Percentiles rank a stretch among this genome's conserved stretches.
Evolutionary conservation across 2,797 vertebrate genomes (phyloP).

Genomic region (Peromyscus eremicus): DNA sequence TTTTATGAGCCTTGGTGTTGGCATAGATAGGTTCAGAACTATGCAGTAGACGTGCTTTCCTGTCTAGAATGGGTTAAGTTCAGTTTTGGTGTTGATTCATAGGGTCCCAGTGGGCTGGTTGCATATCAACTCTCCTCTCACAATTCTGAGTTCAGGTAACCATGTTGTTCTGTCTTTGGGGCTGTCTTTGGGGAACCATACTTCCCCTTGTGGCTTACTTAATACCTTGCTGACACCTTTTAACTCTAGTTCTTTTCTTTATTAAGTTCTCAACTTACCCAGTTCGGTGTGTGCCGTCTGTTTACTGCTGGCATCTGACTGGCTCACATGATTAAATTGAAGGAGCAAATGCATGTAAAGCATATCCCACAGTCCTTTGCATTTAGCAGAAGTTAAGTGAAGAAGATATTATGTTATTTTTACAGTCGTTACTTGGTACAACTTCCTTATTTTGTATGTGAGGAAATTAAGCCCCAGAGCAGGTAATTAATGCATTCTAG

Average conservation of each 20-base stretch:
- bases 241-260: slow-evolving; percentile 57
- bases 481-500: slow-evolving; percentile 42
- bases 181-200: neutral
- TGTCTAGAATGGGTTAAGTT: neutral
- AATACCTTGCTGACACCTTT: slow-evolving; percentile 57
- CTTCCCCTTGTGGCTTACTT: slow-evolving; percentile 39
- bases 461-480: slow-evolving; percentile 34
- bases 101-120: neutral
- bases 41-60: neutral
- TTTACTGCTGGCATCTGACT: slow-evolving; percentile 43
- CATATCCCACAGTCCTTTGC: neutral
- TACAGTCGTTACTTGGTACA: slow-evolving; percentile 15
- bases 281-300: slow-evolving; percentile 62
- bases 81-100: neutral
- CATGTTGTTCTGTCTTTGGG: neutral
- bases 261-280: slow-evolving; percentile 65
- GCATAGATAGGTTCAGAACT: neutral
- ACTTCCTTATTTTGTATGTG: slow-evolving; percentile 4
- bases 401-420: slow-evolving; percentile 31
- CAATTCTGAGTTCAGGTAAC: slow-evolving; percentile 19
- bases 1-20: neutral
- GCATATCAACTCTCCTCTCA: neutral
- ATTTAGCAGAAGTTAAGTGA: slow-evolving; percentile 60
- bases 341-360: slow-evolving; percentile 57
- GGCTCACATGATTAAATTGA: slow-evolving; percentile 57